Evolutionary conservation across 2,113 vertebrate species (phyloP).

Genomic region (Trogon surrucura): DNA sequence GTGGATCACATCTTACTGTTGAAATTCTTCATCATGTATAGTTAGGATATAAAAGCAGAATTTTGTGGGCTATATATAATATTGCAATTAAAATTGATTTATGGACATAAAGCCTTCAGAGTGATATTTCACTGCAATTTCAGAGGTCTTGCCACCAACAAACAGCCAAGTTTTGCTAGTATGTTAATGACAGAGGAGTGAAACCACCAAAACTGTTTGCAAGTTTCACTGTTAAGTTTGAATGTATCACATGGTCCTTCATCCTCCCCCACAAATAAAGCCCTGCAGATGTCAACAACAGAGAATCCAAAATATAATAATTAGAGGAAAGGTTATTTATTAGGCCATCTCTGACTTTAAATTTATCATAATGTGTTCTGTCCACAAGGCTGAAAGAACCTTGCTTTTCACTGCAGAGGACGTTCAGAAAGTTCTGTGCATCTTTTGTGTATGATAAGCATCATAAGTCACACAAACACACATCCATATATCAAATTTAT

Average conservation of each 20-base stretch:
- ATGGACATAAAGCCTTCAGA: conserved; percentile 24
- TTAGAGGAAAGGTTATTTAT: neutral
- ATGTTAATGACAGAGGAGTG: conserved; percentile 29
- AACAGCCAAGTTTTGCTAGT: conserved; percentile 23
- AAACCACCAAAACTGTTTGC: neutral
- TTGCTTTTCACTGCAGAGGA: neutral
- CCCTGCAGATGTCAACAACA: neutral
- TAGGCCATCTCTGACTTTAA: neutral
- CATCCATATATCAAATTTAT: neutral
- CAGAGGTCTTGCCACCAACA: conserved; percentile 54
- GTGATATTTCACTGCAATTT: conserved; percentile 61
- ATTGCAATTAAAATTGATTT: conserved; percentile 53
- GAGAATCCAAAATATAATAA: neutral
- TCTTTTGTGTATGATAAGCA: neutral
- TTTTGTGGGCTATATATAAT: conserved; percentile 39
- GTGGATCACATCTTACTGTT: neutral
- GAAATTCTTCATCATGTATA: neutral
- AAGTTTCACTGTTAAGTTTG: neutral
- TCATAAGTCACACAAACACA: neutral
- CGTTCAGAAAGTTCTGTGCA: neutral
- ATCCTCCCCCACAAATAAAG: neutral
- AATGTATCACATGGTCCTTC: neutral
- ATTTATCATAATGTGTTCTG: neutral
- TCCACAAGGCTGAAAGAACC: neutral
- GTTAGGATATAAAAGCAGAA: neutral